phyloP scores from a whole-genome alignment of 2,113 vertebrate species.

The Acanthisitta chloris region DNA sequence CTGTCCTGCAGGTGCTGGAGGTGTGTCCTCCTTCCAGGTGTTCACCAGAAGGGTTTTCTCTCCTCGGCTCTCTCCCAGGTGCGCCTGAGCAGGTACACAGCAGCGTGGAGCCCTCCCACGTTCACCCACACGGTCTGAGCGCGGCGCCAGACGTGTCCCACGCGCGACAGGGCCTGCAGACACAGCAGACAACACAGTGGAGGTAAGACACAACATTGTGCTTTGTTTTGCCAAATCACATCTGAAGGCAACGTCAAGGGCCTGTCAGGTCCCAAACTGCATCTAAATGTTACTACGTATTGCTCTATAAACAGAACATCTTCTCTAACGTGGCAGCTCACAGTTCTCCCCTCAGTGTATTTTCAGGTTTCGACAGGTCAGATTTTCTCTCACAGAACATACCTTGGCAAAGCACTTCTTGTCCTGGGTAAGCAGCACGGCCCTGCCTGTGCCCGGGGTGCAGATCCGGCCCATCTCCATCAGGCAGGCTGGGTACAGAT shows the following conservation, averaged over 20 bases:
- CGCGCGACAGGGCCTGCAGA: constrained; percentile 83
- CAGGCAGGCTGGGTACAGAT: constrained; percentile 92
- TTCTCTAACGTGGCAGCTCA: not conserved
- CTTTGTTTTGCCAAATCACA: not conserved
- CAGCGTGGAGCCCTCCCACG: constrained; percentile 92
- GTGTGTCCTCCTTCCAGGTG: not conserved
- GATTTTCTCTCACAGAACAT: not conserved
- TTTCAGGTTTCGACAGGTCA: not conserved
- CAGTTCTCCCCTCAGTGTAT: not conserved
- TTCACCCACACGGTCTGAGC: constrained; percentile 94
- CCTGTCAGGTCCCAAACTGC: not conserved
- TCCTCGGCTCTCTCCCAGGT: constrained; percentile 76
- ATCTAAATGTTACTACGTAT: not conserved
- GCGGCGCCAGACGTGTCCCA: constrained; percentile 90
- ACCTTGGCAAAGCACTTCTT: constrained; percentile 98
- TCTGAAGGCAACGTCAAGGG: not conserved
- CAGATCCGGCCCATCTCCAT: constrained; percentile 92
- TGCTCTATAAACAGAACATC: not conserved
- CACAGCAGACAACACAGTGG: not conserved
- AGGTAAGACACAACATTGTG: not conserved
- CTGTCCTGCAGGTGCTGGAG: too few relatives aligned
- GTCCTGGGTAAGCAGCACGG: constrained; percentile 91
- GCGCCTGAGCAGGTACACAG: constrained; percentile 90
- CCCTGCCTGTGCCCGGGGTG: constrained; percentile 86
- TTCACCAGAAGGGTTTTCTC: constrained; percentile 24